phyloP scores from a whole-genome alignment of 2,888 invertebrate genomes.

The Torymus tubicola region DNA sequence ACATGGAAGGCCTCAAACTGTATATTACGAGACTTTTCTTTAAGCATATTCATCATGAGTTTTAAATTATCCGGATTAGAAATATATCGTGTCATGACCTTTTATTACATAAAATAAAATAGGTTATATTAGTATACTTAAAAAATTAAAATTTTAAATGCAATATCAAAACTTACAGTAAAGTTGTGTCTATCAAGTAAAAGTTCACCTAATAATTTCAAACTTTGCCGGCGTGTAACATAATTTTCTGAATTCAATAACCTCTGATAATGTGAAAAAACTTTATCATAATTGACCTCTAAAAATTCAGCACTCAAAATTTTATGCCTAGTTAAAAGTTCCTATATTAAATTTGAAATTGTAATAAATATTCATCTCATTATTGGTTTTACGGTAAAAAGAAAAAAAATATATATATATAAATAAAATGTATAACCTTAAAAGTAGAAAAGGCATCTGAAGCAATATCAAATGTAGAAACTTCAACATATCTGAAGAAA shows the following conservation, averaged over 20 bases:
- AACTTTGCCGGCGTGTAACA: slow-evolving; percentile 98
- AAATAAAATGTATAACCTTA: slow-evolving; percentile 84
- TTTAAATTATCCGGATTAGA: slow-evolving; percentile 99
- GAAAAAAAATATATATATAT: slow-evolving; percentile 24
- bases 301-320: slow-evolving; percentile 98
- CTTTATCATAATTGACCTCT: slow-evolving; percentile 99
- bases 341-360: slow-evolving; percentile 78
- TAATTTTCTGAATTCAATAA: slow-evolving; percentile 99
- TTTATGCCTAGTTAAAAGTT: slow-evolving; percentile 95
- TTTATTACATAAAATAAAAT: slow-evolving; percentile 56
- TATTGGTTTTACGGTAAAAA: slow-evolving; percentile 16
- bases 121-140: neutral
- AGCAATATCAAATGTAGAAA: slow-evolving; percentile 99
- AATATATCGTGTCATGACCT: slow-evolving; percentile 98
- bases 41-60: slow-evolving; percentile 99
- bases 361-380: neutral
- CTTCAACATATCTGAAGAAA: slow-evolving; percentile 99
- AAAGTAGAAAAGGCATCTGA: slow-evolving; percentile 99
- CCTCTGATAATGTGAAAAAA: slow-evolving; percentile 97
- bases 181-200: slow-evolving; percentile 99
- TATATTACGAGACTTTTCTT: slow-evolving; percentile 99
- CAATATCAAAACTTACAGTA: slow-evolving; percentile 82
- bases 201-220: slow-evolving; percentile 97
- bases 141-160: slow-evolving; percentile 24
- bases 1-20: slow-evolving; percentile 99